Percentiles rank a stretch among this genome's conserved stretches.
phyloP scores from a whole-genome alignment of 2,888 invertebrate genomes.

The Lysandra coridon region DNA sequence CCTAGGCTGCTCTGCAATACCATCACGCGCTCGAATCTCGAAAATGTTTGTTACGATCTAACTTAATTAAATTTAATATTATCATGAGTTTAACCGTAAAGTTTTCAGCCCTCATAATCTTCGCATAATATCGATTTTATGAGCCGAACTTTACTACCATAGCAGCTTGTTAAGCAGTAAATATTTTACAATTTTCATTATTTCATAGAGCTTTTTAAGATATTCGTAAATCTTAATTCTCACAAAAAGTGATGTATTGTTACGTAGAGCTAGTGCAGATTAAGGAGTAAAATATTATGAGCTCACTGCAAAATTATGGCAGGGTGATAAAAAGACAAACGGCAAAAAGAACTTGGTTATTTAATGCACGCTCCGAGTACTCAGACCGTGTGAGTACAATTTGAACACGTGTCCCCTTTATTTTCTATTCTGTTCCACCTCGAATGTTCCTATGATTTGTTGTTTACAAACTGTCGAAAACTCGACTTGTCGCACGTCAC shows the following conservation, averaged over 20 bases:
- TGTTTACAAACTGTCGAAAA: slow-evolving; percentile 2
- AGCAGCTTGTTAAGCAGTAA: background rate
- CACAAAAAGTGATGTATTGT: background rate
- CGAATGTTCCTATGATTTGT: background rate
- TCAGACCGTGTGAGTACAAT: background rate
- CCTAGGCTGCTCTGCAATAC: background rate
- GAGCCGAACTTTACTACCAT: background rate
- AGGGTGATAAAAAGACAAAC: background rate
- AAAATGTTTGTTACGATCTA: background rate
- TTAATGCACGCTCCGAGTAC: background rate
- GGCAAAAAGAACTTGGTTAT: background rate
- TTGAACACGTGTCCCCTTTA: slow-evolving; percentile 1
- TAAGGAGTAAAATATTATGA: background rate
- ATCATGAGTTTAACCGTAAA: background rate
- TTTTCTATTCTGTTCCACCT: background rate
- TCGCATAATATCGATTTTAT: slow-evolving; percentile 10
- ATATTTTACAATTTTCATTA: background rate
- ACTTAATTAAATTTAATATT: slow-evolving; percentile 1
- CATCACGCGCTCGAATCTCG: background rate
- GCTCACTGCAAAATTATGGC: background rate
- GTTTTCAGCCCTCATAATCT: background rate
- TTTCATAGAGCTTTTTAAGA: background rate
- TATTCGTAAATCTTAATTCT: background rate
- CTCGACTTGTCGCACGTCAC: background rate
- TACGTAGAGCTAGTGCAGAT: background rate